Percentiles rank a stretch among this genome's conserved stretches.
Evolutionary conservation across 2,113 vertebrate species (phyloP).

Genomic region (Salvator merianae): DNA sequence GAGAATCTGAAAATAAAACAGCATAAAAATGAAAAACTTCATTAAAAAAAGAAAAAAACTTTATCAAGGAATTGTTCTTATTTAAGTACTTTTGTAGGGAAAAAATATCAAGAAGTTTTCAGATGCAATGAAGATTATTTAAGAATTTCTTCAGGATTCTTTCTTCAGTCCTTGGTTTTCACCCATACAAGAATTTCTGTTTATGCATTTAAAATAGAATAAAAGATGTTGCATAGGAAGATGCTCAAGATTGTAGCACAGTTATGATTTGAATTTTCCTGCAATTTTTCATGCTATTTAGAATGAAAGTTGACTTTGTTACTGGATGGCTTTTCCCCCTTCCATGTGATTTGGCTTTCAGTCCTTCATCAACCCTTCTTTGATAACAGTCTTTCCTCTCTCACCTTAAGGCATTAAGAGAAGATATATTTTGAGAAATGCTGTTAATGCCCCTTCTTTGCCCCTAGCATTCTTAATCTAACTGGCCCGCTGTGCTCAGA

Average conservation of each 20-base stretch:
- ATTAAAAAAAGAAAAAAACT: no score
- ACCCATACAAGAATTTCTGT: constrained; percentile 42
- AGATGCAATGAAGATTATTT: no score
- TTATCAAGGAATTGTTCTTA: no score
- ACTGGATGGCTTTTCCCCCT: constrained; percentile 16
- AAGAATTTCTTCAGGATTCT: not conserved
- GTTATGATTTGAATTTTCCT: constrained; percentile 38
- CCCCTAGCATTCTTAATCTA: constrained; percentile 54
- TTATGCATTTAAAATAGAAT: constrained; percentile 53
- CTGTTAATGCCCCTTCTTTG: constrained; percentile 55
- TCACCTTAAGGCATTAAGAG: constrained; percentile 59
- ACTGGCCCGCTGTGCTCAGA: constrained; percentile 51
- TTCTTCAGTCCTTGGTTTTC: constrained; percentile 47
- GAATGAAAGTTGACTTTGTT: constrained; percentile 32
- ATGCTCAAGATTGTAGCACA: constrained; percentile 12
- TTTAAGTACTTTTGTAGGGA: no score
- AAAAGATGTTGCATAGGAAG: constrained; percentile 46
- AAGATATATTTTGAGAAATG: constrained; percentile 63
- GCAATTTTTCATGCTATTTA: not conserved
- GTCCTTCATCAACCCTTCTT: constrained; percentile 50
- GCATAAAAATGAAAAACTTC: no score
- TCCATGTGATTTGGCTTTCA: constrained; percentile 40
- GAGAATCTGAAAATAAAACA: no score
- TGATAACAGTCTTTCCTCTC: constrained; percentile 54
- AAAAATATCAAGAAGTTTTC: no score